Conservation (phyloP, 1,140 invertebrate genomes). For the Coenobita brevimanus region DNA sequence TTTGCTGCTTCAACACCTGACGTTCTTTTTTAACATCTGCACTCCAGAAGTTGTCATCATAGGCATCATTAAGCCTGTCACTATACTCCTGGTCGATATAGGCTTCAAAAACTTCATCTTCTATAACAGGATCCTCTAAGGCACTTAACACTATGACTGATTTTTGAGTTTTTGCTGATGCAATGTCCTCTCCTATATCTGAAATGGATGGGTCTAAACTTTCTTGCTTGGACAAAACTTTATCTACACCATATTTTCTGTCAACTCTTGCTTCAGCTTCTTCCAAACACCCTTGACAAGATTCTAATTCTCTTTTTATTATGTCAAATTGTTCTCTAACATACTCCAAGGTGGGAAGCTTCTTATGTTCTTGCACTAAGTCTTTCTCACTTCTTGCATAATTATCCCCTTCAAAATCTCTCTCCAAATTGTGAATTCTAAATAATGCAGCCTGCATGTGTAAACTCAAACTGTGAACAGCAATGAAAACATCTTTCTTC, state of each 20-base stretch:
- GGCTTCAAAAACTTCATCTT: constrained; percentile 54
- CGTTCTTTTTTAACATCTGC: constrained; percentile 9
- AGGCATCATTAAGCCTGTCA: neutral
- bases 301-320: constrained; percentile 13
- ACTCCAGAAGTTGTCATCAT: constrained; percentile 21
- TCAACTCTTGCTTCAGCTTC: constrained; percentile 39
- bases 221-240: neutral
- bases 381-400: neutral
- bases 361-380: neutral
- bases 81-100: constrained; percentile 12
- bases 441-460: constrained; percentile 39
- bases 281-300: constrained; percentile 45
- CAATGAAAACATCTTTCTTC: constrained; percentile 40
- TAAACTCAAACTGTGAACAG: constrained; percentile 34
- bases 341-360: constrained; percentile 25
- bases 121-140: constrained; percentile 3
- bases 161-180: neutral
- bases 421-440: constrained; percentile 33
- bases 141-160: neutral
- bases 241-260: constrained; percentile 29
- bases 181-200: neutral
- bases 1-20: constrained; percentile 29
- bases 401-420: constrained; percentile 32
- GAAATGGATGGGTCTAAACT: neutral
- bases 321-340: constrained; percentile 14